phyloP scores from a whole-genome alignment of 2,797 vertebrate species.

The Crocodylus rhombifer region DNA sequence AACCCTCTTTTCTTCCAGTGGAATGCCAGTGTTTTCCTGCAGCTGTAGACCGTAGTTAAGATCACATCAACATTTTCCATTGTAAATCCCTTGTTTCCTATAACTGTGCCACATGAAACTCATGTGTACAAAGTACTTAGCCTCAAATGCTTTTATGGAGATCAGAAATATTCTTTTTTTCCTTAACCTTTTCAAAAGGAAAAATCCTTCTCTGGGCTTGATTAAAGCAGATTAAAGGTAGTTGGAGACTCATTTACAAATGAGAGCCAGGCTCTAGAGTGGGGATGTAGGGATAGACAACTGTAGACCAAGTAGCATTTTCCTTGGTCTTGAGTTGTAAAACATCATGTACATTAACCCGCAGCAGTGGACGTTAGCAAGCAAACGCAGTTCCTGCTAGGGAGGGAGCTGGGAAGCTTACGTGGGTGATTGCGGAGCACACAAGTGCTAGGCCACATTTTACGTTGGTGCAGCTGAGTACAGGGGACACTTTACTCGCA shows the following conservation, averaged over 20 bases:
- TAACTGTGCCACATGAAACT: not conserved
- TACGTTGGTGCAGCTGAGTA: not conserved
- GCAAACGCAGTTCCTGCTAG: not conserved
- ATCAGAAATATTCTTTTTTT: not conserved
- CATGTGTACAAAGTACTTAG: not conserved
- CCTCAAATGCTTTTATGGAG: not conserved
- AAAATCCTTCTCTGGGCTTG: rapidly evolving
- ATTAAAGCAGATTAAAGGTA: not conserved
- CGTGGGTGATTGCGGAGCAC: not conserved
- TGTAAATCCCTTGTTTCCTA: not conserved
- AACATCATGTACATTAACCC: not conserved
- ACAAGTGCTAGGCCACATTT: not conserved
- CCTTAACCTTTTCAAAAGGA: not conserved
- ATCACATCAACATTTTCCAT: slow-evolving; percentile 17
- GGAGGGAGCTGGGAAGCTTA: not conserved
- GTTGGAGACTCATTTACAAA: not conserved
- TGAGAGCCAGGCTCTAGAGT: not conserved
- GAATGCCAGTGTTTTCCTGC: not conserved
- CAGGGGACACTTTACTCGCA: not conserved
- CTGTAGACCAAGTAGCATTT: rapidly evolving
- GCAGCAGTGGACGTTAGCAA: not conserved
- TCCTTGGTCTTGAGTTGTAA: not conserved
- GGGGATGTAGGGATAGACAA: rapidly evolving
- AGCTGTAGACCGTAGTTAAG: not conserved
- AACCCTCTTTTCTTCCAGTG: slow-evolving; percentile 3